These are phyloP conservation scores for Hycleus phaleratus DNA, from an alignment of 1,140 invertebrate genomes.

Conservation along the genomic window DNA sequence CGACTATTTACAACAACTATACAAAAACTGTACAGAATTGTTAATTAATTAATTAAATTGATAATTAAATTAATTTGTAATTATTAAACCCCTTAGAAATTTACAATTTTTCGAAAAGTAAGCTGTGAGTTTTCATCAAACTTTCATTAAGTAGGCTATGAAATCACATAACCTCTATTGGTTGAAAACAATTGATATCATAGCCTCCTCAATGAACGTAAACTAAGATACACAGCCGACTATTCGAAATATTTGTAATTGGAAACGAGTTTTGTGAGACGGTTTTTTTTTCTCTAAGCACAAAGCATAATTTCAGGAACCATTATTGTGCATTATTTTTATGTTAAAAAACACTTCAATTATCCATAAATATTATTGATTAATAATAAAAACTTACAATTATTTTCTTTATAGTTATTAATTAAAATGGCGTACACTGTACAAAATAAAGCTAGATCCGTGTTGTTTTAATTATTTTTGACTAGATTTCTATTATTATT, in stretches of 20 bases:
- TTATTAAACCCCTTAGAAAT: not conserved
- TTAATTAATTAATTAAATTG: not conserved
- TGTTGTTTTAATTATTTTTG: slow-evolving; percentile 10
- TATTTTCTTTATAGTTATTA: not conserved
- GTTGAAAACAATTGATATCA: too few species aligned
- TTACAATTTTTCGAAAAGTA: not conserved
- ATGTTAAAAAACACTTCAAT: slow-evolving; percentile 5
- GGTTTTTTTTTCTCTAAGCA: not conserved
- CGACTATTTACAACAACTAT: slow-evolving; percentile 3
- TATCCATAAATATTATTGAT: not conserved
- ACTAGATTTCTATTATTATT: slow-evolving; percentile 9
- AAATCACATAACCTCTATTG: too few species aligned
- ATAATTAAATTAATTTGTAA: not conserved
- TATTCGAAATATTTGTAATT: not conserved
- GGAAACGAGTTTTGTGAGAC: not conserved
- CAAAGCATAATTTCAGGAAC: slow-evolving; percentile 16
- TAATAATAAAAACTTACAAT: not conserved
- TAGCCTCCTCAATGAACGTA: too few species aligned
- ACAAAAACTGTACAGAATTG: not conserved
- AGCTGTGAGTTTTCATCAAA: not conserved
- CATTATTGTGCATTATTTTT: slow-evolving; percentile 19
- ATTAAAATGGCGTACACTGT: too few species aligned
- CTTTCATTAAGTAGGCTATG: too few species aligned
- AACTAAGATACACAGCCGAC: not conserved
- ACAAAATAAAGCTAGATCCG: slow-evolving; percentile 18